Conservation (phyloP, 2,888 invertebrate genomes). For the Eilema caniola region DNA sequence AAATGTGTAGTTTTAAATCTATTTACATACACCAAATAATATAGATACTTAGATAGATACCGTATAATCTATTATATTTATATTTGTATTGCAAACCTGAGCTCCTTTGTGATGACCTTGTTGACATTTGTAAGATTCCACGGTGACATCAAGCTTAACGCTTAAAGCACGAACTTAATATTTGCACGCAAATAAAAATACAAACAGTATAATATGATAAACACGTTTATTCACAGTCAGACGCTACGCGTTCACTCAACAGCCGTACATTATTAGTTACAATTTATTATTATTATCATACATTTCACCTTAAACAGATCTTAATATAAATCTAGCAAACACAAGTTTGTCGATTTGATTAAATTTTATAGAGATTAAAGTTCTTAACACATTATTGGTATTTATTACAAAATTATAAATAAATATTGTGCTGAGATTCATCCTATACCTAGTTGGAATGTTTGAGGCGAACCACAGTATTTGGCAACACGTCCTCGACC, state of each 20-base stretch:
- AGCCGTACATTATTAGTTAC: slow-evolving; percentile 69
- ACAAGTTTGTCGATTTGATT: slow-evolving; percentile 29
- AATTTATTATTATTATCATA: slow-evolving; percentile 57
- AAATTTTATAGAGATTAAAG: slow-evolving; percentile 30
- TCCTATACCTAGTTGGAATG: slow-evolving; percentile 74
- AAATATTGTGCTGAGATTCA: slow-evolving; percentile 67
- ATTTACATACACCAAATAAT: neutral
- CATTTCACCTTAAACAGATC: slow-evolving; percentile 49
- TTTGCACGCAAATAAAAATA: slow-evolving; percentile 66
- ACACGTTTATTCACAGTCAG: slow-evolving; percentile 81
- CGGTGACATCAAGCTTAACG: slow-evolving; percentile 39
- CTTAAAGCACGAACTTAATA: slow-evolving; percentile 46
- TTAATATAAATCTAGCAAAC: slow-evolving; percentile 39
- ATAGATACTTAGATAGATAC: neutral
- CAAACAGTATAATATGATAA: slow-evolving; percentile 75
- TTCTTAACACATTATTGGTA: slow-evolving; percentile 37
- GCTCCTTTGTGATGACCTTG: slow-evolving; percentile 27
- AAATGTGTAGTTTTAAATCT: neutral
- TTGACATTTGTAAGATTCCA: slow-evolving; percentile 31
- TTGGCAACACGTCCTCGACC: slow-evolving; percentile 80
- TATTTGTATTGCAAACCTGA: slow-evolving; percentile 26
- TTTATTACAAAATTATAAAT: slow-evolving; percentile 55
- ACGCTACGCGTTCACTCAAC: slow-evolving; percentile 68
- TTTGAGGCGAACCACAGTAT: slow-evolving; percentile 69
- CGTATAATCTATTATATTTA: neutral